Evolutionary conservation across 2,888 invertebrate genomes (phyloP).

Genomic region (Fragum sueziense): DNA sequence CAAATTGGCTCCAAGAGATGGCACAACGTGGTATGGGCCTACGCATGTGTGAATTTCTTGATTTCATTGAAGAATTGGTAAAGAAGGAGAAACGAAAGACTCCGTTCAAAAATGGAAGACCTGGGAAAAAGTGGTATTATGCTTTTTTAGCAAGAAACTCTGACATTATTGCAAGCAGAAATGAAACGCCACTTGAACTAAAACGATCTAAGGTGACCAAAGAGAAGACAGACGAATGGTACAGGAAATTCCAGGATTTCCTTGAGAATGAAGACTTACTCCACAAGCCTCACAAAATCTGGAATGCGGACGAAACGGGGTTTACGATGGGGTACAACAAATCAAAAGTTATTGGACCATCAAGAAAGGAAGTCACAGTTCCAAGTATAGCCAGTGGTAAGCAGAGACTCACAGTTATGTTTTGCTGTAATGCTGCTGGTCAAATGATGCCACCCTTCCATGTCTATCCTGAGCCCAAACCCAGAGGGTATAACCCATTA

Average conservation of each 20-base stretch:
- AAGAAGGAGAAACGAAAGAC: conserved; percentile 42
- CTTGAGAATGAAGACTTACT: conserved; percentile 15
- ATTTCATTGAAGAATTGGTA: conserved; percentile 42
- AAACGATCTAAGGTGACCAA: conserved; percentile 28
- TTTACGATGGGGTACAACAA: conserved; percentile 49
- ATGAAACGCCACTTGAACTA: conserved; percentile 9
- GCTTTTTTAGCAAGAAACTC: background rate
- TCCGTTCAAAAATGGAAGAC: conserved; percentile 41
- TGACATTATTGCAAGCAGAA: background rate
- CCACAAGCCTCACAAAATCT: conserved; percentile 37
- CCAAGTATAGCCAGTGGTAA: conserved; percentile 48
- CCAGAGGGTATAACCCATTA: conserved; percentile 47
- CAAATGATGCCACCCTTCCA: conserved; percentile 45
- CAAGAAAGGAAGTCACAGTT: conserved; percentile 25
- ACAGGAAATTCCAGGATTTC: conserved; percentile 40
- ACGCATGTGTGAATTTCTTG: conserved; percentile 36
- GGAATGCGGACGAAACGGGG: conserved; percentile 55
- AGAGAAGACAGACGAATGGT: conserved; percentile 40
- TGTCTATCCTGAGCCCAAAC: conserved; percentile 48
- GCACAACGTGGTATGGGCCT: conserved; percentile 22
- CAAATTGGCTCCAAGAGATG: conserved; percentile 20
- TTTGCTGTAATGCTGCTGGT: conserved; percentile 40
- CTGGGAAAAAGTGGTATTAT: conserved; percentile 17
- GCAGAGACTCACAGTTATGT: conserved; percentile 45
- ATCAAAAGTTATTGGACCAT: conserved; percentile 39